Evolutionary conservation across 2,113 vertebrate species (phyloP).

Genomic region (Zosterops lateralis): DNA sequence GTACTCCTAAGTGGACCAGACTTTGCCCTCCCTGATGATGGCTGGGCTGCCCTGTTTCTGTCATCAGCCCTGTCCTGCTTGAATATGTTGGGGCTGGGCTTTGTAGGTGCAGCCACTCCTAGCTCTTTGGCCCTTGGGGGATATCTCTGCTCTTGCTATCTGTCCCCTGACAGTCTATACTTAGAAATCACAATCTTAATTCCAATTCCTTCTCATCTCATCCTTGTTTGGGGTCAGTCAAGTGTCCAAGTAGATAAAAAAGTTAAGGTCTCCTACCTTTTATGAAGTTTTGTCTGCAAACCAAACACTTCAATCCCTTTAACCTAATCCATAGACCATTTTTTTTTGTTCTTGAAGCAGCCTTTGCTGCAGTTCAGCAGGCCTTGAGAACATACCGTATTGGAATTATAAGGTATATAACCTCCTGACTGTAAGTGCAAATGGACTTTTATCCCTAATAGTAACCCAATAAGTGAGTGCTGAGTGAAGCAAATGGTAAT

Average conservation of each 20-base stretch:
- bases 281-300: background rate
- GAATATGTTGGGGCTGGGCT: accelerated
- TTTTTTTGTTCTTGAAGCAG: background rate
- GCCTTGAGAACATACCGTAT: background rate
- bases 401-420: background rate
- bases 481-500: background rate
- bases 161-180: background rate
- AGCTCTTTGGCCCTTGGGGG: background rate
- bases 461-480: background rate
- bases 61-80: background rate
- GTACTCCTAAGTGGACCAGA: background rate
- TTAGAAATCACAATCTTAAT: background rate
- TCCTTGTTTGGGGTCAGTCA: background rate
- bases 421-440: background rate
- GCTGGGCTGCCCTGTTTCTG: background rate
- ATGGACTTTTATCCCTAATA: background rate
- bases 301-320: background rate
- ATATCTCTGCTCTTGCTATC: background rate
- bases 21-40: accelerated
- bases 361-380: background rate
- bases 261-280: background rate
- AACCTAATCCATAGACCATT: background rate
- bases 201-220: background rate
- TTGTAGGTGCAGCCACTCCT: background rate
- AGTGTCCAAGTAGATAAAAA: background rate